These are phyloP conservation scores for Pediacus dermestoides DNA, from an alignment of 2,888 invertebrate genomes.

Conservation along the genomic window DNA sequence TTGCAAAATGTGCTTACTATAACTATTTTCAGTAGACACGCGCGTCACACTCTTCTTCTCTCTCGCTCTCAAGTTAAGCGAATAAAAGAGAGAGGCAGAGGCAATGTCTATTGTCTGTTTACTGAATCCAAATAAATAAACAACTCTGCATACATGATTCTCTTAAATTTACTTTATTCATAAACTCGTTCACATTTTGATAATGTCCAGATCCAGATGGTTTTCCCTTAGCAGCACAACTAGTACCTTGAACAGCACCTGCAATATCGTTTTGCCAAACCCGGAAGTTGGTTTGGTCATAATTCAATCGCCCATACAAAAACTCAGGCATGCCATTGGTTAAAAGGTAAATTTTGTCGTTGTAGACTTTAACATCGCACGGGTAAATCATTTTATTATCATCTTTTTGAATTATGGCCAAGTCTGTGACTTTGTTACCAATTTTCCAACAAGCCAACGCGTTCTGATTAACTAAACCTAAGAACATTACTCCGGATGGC, in stretches of 20 bases:
- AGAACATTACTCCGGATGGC: constrained; percentile 61
- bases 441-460: constrained; percentile 76
- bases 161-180: no score
- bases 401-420: constrained; percentile 60
- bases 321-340: constrained; percentile 66
- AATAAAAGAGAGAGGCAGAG: no score
- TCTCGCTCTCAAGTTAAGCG: no score
- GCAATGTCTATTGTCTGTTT: no score
- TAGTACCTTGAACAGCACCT: constrained; percentile 49
- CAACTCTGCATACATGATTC: no score
- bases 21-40: no score
- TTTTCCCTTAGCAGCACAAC: constrained; percentile 39
- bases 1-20: no score
- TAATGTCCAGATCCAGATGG: background rate
- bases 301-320: constrained; percentile 60
- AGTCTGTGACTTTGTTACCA: constrained; percentile 48
- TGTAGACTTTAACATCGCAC: constrained; percentile 62
- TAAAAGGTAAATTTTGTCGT: constrained; percentile 63
- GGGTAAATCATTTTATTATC: constrained; percentile 66
- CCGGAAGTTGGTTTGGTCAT: constrained; percentile 61
- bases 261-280: constrained; percentile 53
- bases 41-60: no score
- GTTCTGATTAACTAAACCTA: constrained; percentile 66
- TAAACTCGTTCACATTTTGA: no score
- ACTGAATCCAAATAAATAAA: no score